Evolutionary conservation across 2,113 vertebrate species (phyloP).

Genomic region (Nycticorax nycticorax): DNA sequence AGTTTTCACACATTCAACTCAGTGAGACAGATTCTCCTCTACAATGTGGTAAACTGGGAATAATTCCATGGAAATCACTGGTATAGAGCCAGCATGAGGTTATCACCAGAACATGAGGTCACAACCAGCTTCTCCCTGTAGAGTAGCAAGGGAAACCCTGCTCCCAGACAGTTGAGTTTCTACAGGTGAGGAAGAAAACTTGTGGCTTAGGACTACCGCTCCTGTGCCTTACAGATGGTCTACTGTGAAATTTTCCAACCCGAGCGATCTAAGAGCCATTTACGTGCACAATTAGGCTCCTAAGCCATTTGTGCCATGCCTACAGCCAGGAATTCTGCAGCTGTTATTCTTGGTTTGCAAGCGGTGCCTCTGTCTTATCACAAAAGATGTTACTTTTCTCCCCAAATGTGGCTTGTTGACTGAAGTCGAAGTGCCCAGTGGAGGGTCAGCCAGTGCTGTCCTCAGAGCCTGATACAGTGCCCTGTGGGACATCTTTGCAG

Average conservation of each 20-base stretch:
- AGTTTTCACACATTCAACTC: neutral
- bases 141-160: neutral
- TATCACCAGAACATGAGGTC: neutral
- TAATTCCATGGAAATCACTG: neutral
- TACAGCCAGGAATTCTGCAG: neutral
- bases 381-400: neutral
- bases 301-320: neutral
- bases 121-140: neutral
- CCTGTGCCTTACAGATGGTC: neutral
- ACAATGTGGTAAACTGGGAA: neutral
- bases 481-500: neutral
- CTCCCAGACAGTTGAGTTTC: neutral
- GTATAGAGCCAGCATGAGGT: neutral
- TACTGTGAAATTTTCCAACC: neutral
- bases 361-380: neutral
- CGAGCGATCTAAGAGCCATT: neutral
- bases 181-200: neutral
- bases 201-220: neutral
- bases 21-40: neutral
- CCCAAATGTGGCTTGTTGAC: neutral
- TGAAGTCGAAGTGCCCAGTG: neutral
- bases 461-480: neutral
- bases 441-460: neutral
- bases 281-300: neutral
- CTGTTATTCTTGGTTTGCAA: neutral